Percentiles rank a stretch among this genome's conserved stretches.
phyloP scores from a whole-genome alignment of 2,113 vertebrate species.

The Erythrocercus mccallii region DNA sequence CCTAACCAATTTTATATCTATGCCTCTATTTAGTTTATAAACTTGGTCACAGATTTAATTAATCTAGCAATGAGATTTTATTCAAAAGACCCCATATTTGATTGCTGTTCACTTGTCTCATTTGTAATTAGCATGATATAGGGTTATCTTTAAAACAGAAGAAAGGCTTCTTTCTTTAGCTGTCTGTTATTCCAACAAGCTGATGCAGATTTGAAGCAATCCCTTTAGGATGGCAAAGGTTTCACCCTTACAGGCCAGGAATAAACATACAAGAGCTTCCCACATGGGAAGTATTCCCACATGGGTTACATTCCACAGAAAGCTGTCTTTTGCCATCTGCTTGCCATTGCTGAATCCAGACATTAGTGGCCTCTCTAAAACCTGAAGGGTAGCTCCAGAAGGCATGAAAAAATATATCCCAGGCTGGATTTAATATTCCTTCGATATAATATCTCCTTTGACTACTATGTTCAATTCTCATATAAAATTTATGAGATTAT shows the following conservation, averaged over 20 bases:
- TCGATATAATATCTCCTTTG: neutral
- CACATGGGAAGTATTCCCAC: neutral
- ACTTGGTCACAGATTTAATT: neutral
- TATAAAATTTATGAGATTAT: neutral
- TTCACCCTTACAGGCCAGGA: neutral
- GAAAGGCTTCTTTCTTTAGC: neutral
- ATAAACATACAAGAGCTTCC: neutral
- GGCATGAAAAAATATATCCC: neutral
- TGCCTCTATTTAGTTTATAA: neutral
- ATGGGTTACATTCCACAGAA: neutral
- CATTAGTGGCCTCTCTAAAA: neutral
- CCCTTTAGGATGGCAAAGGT: neutral
- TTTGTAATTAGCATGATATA: neutral
- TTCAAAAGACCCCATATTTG: neutral
- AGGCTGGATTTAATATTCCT: neutral
- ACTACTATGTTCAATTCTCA: neutral
- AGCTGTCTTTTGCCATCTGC: neutral
- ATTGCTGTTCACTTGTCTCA: neutral
- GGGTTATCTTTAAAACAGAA: neutral
- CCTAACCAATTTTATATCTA: neutral
- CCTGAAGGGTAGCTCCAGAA: neutral
- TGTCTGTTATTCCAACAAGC: neutral
- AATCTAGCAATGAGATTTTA: neutral
- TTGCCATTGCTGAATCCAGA: neutral
- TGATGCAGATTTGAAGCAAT: neutral